Base-by-base conservation (phyloP, 2,797 vertebrate genomes). In the Hapalemur alaotrensis region DNA sequence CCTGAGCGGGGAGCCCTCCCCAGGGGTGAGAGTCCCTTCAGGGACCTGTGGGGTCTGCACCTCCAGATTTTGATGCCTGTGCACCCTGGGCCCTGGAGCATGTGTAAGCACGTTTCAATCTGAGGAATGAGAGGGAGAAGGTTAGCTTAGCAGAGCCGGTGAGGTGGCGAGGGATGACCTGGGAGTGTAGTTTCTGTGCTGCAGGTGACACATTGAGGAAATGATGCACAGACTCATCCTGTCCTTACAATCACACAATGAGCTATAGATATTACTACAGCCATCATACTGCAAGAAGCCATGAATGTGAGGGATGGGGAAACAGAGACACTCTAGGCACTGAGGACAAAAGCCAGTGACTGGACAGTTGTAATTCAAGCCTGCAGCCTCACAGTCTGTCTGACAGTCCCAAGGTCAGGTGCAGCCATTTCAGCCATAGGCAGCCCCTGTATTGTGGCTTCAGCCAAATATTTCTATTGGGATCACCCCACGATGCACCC, bases 401-500 rank as follows among this genome's bases (percentile, higher is more conserved):
- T 38, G 15, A 41, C 13, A 43, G 54, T 32, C 35, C 69, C 22
- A 23, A 3, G 12, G 3, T 46, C 50, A 48, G 59, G 41, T 12
- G 6, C 28, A 57, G 78, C 54, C 35, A 0, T 50, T 48, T 35
- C 23, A 14, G 18, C 50, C 11, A 0, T 1, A 41, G 46, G 43
- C 61, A 70, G 41, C 7, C 1, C 20, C 30, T 25, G 0, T 18
- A 7, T 38, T 0, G 0, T 43, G 54, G 50, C 79, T 70, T 81
- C 73, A 15, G 46, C 54, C n/a, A 18, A 1, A 1, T 46, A 7
- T 54, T 61, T 63, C 84, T 70, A 1, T 20, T 8, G 48, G 32
- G 23, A 69, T 63, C 52, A 13, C 30, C 10, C 41, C 18, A 1
- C 20, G 3, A 5, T 32, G 7, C 32, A 69, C 20, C 7, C 85